Base-by-base conservation (phyloP, 2,888 invertebrate species). In the Temnothorax rugatulus region DNA sequence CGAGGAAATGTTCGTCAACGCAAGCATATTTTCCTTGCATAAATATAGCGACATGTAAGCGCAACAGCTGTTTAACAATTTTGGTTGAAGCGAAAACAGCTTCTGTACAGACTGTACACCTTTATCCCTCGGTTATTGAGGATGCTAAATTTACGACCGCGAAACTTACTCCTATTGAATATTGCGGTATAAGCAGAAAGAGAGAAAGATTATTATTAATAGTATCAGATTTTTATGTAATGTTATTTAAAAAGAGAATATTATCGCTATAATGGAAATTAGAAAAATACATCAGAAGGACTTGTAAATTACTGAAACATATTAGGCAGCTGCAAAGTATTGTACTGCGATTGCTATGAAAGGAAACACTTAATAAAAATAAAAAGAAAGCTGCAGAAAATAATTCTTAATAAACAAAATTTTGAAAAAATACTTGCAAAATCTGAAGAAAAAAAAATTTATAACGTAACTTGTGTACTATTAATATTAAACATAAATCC, bases 11-110 rank as follows among this genome's bases (percentile, higher is more conserved):
- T 79, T 50, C 38, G 34, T 63, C 73, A 71, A 73, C 44, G 61
- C 64, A 71, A 69, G 77, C 77, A 71, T 54, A 59, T 83, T 83
- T 77, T 68, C 59, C 59, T 77, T 59, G 47, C 25, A 59, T 81
- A 59, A 81, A 61, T 81, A 25, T 38, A 76, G 11, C 21, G 21
- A 9, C 9, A 54, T 21, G 9, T 54, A 29, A 61, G 18, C 38
- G 25, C 38, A 73, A 79, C 79, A 71, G 57, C 47, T 79, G 71
- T 71, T 59, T 57, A 59, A 81, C 9, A 73, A 79, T 59, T 79
- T 57, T 0, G 11, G 38, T 50, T 59, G 15, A 71, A 21, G 15
- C 11, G 18, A 29, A 57, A 54, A n/a, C n/a, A 41, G 9, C 11
- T 25, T 21, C 11, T 18, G 11, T 29, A 34, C 34, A 34, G 29